Percentiles rank a stretch among this genome's conserved stretches.
phyloP scores from a whole-genome alignment of 2,888 invertebrate genomes.

The Panorpa germanica region DNA sequence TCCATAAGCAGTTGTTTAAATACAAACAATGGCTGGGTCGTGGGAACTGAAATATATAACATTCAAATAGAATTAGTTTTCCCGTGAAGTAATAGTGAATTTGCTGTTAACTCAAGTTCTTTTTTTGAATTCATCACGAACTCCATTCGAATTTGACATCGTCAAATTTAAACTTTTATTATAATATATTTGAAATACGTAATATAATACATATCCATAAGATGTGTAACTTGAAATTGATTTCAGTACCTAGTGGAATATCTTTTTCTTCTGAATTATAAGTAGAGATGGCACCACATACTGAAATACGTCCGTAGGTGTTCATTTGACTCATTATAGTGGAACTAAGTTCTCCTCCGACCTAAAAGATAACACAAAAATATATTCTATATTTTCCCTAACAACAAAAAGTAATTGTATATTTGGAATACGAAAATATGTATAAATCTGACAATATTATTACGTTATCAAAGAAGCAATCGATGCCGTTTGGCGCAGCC shows the following conservation, averaged over 20 bases:
- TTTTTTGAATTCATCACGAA: too few relatives aligned
- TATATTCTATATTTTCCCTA: not conserved
- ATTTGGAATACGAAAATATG: not conserved
- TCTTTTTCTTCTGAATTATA: conserved; percentile 35
- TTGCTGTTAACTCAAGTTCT: too few relatives aligned
- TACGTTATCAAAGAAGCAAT: conserved; percentile 64
- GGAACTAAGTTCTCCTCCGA: conserved; percentile 44
- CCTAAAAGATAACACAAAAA: conserved; percentile 14
- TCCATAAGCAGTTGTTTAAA: conserved; percentile 37
- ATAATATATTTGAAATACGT: too few relatives aligned
- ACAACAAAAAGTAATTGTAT: conserved; percentile 1
- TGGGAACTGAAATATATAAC: too few relatives aligned
- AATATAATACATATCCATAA: too few relatives aligned
- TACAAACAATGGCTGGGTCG: conserved; percentile 34
- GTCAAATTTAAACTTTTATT: too few relatives aligned
- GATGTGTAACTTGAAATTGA: too few relatives aligned
- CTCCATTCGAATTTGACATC: too few relatives aligned
- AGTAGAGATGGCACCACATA: conserved; percentile 43
- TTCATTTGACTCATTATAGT: conserved; percentile 41
- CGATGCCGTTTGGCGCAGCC: conserved; percentile 47
- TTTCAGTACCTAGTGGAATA: too few relatives aligned
- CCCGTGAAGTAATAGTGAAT: too few relatives aligned
- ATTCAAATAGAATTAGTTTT: too few relatives aligned
- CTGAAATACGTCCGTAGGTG: conserved; percentile 34
- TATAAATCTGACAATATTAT: conserved; percentile 14